Evolutionary conservation across 2,888 invertebrate genomes (phyloP).

Genomic region (Aphodius granarius): DNA sequence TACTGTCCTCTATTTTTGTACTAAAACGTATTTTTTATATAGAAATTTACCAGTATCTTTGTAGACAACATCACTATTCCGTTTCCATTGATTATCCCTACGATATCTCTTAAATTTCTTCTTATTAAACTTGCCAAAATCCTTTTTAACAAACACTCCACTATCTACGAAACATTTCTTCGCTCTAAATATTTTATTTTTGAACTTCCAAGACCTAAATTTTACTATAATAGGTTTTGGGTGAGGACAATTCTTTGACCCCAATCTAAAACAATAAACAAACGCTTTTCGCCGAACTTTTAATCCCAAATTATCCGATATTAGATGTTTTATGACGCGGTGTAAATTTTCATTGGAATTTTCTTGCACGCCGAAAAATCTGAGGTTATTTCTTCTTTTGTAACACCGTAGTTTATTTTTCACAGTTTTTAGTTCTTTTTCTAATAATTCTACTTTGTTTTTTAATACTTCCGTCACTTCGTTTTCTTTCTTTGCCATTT

Average conservation of each 20-base stretch:
- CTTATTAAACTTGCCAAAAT: neutral
- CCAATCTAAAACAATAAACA: neutral
- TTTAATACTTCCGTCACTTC: neutral
- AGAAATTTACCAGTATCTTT: neutral
- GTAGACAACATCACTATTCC: neutral
- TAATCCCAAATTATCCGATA: neutral
- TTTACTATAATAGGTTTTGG: neutral
- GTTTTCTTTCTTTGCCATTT: too few relatives aligned
- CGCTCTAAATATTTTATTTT: neutral
- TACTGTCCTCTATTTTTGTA: neutral
- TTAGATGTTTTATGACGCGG: neutral
- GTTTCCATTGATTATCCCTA: neutral
- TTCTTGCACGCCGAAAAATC: neutral
- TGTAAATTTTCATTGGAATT: neutral
- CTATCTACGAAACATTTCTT: neutral
- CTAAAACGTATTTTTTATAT: neutral
- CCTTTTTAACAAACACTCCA: neutral
- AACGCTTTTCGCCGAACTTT: neutral
- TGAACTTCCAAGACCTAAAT: neutral
- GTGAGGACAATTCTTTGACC: neutral
- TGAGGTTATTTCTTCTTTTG: neutral
- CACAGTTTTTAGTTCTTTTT: neutral
- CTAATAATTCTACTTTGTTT: neutral
- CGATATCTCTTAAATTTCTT: neutral
- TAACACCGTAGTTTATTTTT: neutral